Base-by-base conservation (phyloP, 92 coral and sea anemone species). In the Zoanthus sociatus region DNA sequence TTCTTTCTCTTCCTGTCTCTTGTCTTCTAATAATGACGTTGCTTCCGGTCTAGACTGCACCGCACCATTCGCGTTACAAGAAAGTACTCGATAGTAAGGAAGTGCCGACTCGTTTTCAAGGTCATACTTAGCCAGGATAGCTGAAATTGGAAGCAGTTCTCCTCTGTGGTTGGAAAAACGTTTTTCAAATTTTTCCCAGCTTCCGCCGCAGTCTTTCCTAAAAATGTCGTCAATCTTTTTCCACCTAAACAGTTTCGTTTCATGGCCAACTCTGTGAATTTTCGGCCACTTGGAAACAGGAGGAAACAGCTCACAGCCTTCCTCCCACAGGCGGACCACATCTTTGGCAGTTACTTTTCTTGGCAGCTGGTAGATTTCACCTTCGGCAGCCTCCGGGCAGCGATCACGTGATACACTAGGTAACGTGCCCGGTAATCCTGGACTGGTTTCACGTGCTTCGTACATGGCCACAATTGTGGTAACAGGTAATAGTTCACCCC, bases 391-490 rank as follows among this genome's bases (percentile, higher is more conserved):
- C 82, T 89, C 96, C 26, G 87, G 61, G 7, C 84, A 84, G 47
- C 71, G 77, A 84, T 84, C 63, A 33, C 78, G 73, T 61, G 89
- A 71, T n/a, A 82, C 86, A 16, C 61, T 83, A 50, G 87, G 87
- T 6, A 88, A 87, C 30, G 87, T 69, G 60, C 90, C 83, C 48
- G 88, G 55, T 54, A 89, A 71, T 32, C 95, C 84, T 16, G 94
- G 94, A n/a, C 91, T 78, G 2, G 89, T 91, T 44, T 93, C 97
- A 67, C 98, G 92, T 4, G 99, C 98, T 74, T 97, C 99, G 71
- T 95, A 95, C 98, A 95, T 97, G 71, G 99, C 98, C 26, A 97
- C 98, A 15, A 97, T 97, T 12, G 99, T 97, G 37, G 99, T 97
- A 48, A 94, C 96, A 1, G 99, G 99, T 48, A 92, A 81, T 15